Percentiles rank a stretch among this genome's conserved stretches.
These are phyloP conservation scores for Lepidurus arcticus DNA, from an alignment of 1,140 invertebrate species.

Conservation along the genomic window DNA sequence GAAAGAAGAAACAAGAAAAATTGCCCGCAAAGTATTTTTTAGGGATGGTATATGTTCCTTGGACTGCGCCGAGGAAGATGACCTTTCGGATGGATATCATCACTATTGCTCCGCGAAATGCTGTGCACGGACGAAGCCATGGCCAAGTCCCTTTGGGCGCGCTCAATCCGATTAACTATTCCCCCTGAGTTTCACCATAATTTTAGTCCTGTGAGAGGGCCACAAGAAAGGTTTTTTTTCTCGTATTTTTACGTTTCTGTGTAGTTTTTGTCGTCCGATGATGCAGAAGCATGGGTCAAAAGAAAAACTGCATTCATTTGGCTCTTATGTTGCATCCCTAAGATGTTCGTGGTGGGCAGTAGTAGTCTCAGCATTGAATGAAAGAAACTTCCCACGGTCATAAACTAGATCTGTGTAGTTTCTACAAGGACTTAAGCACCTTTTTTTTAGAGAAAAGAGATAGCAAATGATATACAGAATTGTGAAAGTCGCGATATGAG, in stretches of 20 bases:
- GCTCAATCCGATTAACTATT: conserved; percentile 19
- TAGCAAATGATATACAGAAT: no score
- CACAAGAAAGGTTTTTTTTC: neutral
- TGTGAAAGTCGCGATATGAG: no score
- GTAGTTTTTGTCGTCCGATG: neutral
- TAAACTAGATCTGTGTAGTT: no score
- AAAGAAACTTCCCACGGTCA: no score
- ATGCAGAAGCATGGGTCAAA: neutral
- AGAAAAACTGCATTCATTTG: neutral
- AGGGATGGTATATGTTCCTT: no score
- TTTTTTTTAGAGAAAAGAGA: no score
- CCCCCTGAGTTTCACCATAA: neutral
- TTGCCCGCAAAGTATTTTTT: no score
- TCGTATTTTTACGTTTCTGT: neutral
- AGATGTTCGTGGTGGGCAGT: neutral
- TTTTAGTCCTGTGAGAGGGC: neutral
- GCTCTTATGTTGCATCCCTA: neutral
- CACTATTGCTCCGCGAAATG: neutral
- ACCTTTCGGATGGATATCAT: neutral
- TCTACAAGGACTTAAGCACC: no score
- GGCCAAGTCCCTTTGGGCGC: neutral
- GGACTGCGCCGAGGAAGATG: no score
- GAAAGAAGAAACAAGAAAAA: no score
- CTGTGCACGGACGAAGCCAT: neutral
- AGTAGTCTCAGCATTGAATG: neutral